phyloP scores from a whole-genome alignment of 2,113 vertebrate genomes.

The Embiotoca jacksoni region DNA sequence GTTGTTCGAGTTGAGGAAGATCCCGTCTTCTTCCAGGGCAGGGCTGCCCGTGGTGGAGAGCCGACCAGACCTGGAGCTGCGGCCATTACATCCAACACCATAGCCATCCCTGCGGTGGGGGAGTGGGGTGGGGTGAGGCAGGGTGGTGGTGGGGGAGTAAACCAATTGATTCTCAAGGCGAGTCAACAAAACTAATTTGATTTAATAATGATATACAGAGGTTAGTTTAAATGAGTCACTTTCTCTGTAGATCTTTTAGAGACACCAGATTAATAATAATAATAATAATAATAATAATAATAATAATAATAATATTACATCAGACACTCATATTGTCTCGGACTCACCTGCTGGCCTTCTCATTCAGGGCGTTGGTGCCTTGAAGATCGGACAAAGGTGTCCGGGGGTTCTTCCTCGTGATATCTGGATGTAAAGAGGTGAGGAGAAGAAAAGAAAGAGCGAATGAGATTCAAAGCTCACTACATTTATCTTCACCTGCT shows the following conservation, averaged over 20 bases:
- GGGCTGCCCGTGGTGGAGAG: slow-evolving; percentile 79
- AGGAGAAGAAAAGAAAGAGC: neutral
- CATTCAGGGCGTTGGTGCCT: slow-evolving; percentile 91
- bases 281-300: too few species aligned
- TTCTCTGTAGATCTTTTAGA: too few species aligned
- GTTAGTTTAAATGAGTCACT: too few species aligned
- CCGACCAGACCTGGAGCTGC: slow-evolving; percentile 83
- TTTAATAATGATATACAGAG: neutral
- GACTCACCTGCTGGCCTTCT: slow-evolving; percentile 89
- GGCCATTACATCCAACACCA: slow-evolving; percentile 85
- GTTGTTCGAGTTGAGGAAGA: slow-evolving; percentile 91
- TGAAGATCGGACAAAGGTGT: slow-evolving; percentile 94
- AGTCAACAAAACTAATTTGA: neutral
- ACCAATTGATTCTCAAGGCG: neutral
- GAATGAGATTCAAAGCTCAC: neutral
- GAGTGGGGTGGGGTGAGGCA: neutral
- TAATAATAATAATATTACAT: too few species aligned
- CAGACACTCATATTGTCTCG: too few species aligned
- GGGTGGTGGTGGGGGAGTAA: too few species aligned
- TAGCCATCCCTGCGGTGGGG: slow-evolving; percentile 73
- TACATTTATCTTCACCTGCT: neutral
- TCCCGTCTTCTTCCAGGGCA: slow-evolving; percentile 92
- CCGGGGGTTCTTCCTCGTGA: slow-evolving; percentile 89
- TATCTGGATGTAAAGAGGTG: slow-evolving; percentile 81
- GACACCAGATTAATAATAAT: too few species aligned